These are phyloP conservation scores for Myiotriccus ornatus DNA, from an alignment of 2,797 vertebrate species.

Conservation along the genomic window DNA sequence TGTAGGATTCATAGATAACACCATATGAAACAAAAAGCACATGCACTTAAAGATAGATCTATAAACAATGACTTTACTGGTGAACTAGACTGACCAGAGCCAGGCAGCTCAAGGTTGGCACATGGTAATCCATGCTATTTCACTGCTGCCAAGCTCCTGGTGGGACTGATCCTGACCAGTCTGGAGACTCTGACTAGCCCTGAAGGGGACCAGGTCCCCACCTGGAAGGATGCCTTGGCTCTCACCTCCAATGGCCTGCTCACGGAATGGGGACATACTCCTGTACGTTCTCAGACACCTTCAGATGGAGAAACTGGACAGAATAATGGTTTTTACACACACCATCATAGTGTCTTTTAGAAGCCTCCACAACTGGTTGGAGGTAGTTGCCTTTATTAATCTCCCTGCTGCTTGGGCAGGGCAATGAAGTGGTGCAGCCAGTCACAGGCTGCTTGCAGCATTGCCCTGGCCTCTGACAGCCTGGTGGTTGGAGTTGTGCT, in stretches of 20 bases:
- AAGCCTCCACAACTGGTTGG: not conserved
- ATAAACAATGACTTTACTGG: not conserved
- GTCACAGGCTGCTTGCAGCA: not conserved
- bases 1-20: not conserved
- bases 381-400: not conserved
- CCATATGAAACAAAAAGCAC: not conserved
- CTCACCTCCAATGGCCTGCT: not conserved
- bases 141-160: not conserved
- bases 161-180: not conserved
- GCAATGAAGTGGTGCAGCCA: not conserved
- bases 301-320: not conserved
- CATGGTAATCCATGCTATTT: not conserved
- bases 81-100: not conserved
- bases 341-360: not conserved
- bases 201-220: not conserved
- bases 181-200: not conserved
- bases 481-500: not conserved
- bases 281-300: not conserved
- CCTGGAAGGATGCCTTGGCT: not conserved
- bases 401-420: not conserved
- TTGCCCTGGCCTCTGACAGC: not conserved
- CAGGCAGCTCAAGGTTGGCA: not conserved
- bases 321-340: not conserved
- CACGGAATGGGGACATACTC: not conserved
- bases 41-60: not conserved